Evolutionary conservation across 1,140 invertebrate species (phyloP).

Genomic region (Heliconius hermathena): DNA sequence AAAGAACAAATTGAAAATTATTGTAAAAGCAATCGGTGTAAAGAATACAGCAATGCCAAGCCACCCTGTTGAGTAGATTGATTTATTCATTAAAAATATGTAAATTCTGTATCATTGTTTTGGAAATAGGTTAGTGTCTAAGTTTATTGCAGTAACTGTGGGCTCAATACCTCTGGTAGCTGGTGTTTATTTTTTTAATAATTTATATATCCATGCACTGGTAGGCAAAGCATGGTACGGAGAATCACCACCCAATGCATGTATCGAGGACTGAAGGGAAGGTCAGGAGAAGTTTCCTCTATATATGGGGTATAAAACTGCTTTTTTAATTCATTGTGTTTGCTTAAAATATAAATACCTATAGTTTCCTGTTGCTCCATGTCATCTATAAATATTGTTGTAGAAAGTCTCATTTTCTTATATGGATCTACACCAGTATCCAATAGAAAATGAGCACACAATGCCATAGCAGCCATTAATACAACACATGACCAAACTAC

Average conservation of each 20-base stretch:
- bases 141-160: too few relatives aligned
- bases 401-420: slow-evolving; percentile 74
- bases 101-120: not conserved
- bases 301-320: too few relatives aligned
- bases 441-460: slow-evolving; percentile 91
- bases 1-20: slow-evolving; percentile 90
- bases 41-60: slow-evolving; percentile 91
- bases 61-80: slow-evolving; percentile 82
- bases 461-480: slow-evolving; percentile 86
- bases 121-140: too few relatives aligned
- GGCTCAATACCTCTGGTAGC: too few relatives aligned
- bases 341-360: slow-evolving; percentile 59
- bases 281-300: too few relatives aligned
- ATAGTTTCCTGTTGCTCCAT: slow-evolving; percentile 86
- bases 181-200: too few relatives aligned
- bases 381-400: slow-evolving; percentile 71
- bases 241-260: too few relatives aligned
- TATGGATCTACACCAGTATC: slow-evolving; percentile 84
- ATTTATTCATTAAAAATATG: not conserved
- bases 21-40: slow-evolving; percentile 88
- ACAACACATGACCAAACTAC: slow-evolving; percentile 90
- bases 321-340: not conserved
- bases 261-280: too few relatives aligned
- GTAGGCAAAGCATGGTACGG: too few relatives aligned
- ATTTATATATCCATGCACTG: too few relatives aligned